Percentiles rank a stretch among this genome's conserved stretches.
Evolutionary conservation across 2,113 vertebrate genomes (phyloP).

Genomic region (Lamprologus callipterus): DNA sequence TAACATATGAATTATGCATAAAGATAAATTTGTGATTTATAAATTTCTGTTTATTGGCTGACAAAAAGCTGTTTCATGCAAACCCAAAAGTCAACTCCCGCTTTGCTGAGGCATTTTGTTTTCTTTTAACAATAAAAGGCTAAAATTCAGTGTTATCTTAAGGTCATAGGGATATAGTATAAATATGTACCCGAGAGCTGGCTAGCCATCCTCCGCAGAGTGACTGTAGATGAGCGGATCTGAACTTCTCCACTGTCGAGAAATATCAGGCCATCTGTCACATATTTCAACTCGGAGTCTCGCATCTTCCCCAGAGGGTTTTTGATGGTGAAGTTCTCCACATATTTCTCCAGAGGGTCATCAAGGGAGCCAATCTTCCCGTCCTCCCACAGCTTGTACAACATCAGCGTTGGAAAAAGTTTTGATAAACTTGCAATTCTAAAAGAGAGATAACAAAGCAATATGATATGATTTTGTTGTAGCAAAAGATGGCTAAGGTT

Average conservation of each 20-base stretch:
- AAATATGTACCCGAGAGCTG: conserved; percentile 70
- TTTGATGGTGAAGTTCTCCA: conserved; percentile 82
- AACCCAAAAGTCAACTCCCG: not conserved
- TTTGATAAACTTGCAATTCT: conserved; percentile 92
- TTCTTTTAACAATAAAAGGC: not conserved
- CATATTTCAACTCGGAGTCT: conserved; percentile 69
- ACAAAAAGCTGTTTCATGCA: not conserved
- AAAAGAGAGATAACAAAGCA: not conserved
- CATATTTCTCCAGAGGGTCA: conserved; percentile 85
- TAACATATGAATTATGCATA: not conserved
- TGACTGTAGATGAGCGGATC: conserved; percentile 76
- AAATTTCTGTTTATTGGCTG: not conserved
- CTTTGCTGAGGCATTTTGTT: not conserved
- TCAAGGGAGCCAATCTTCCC: conserved; percentile 84
- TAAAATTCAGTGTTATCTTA: not conserved
- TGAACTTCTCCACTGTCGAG: conserved; percentile 73
- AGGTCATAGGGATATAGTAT: not conserved
- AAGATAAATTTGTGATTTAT: not conserved
- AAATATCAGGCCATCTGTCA: conserved; percentile 73
- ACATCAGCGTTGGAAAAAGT: conserved; percentile 88
- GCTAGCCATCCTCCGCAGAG: conserved; percentile 89
- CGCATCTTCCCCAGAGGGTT: conserved; percentile 79
- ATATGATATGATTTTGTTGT: not conserved
- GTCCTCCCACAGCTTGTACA: conserved; percentile 92
- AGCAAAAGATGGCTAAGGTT: not conserved